A percentile compares a stretch with the other conserved stretches of the same genome.
phyloP scores from a whole-genome alignment of 2,113 vertebrate genomes.

The Pomatostomus ruficeps region DNA sequence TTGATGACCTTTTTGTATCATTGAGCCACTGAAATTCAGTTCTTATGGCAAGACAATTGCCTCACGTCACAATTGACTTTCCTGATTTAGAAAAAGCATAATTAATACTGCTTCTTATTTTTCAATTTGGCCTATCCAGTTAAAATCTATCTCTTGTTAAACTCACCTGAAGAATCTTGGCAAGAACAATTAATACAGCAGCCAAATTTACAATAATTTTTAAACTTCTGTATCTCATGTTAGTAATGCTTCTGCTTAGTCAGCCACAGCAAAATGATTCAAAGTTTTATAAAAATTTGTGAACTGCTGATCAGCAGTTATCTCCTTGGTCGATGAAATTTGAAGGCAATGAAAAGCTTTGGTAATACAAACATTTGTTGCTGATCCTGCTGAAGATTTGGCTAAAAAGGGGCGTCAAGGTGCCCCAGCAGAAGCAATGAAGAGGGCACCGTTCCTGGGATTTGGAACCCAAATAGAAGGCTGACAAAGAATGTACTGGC shows the following conservation, averaged over 20 bases:
- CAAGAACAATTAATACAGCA: background rate
- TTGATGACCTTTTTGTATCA: background rate
- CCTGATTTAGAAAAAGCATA: background rate
- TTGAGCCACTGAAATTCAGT: background rate
- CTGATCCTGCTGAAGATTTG: background rate
- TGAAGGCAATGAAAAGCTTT: background rate
- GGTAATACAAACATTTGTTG: background rate
- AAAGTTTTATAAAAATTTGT: background rate
- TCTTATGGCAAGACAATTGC: background rate
- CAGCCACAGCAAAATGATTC: background rate
- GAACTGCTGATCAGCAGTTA: background rate
- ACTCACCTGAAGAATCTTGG: background rate
- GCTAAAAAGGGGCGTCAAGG: fast-evolving
- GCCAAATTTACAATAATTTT: background rate
- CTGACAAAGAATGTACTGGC: background rate
- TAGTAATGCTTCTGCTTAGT: background rate
- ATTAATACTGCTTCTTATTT: background rate
- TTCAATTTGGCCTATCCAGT: background rate
- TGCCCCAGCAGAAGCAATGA: background rate
- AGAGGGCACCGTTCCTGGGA: background rate
- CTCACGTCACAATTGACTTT: background rate
- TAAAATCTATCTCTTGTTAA: background rate
- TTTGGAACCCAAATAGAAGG: background rate
- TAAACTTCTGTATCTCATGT: background rate
- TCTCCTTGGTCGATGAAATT: background rate